A percentile compares a stretch with the other conserved stretches of the same genome.
phyloP scores from a whole-genome alignment of 1,140 invertebrate species.

The Euura saliciscinereae region DNA sequence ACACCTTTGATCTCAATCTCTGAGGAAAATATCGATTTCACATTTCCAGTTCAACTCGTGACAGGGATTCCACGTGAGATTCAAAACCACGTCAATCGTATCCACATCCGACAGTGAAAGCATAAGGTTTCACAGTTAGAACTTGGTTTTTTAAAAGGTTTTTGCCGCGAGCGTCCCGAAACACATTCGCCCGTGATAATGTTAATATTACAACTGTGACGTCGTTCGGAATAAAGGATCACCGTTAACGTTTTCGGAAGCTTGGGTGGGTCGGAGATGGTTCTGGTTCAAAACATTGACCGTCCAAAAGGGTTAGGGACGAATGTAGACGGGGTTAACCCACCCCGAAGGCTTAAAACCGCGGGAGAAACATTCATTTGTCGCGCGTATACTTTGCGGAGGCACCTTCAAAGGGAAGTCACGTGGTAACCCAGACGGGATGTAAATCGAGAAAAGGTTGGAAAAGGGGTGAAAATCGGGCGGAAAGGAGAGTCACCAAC shows the following conservation, averaged over 20 bases:
- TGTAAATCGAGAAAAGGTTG: not conserved
- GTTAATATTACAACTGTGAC: not conserved
- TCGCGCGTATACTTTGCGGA: not conserved
- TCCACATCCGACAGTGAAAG: not conserved
- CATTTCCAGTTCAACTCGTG: too few relatives aligned
- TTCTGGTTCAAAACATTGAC: not conserved
- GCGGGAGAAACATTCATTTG: conserved; percentile 5
- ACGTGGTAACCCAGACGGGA: not conserved
- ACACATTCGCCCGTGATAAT: not conserved
- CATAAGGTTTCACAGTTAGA: not conserved
- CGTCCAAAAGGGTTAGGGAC: not conserved
- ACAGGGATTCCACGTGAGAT: too few relatives aligned
- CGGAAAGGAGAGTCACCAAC: not conserved
- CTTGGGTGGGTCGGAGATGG: not conserved
- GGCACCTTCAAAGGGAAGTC: conserved; percentile 3
- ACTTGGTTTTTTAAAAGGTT: not conserved
- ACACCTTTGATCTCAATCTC: not conserved
- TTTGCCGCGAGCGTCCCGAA: not conserved
- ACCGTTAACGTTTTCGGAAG: not conserved
- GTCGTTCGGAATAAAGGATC: not conserved
- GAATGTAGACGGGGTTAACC: not conserved
- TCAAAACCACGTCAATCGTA: not conserved
- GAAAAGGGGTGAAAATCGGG: not conserved
- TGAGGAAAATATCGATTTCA: not conserved
- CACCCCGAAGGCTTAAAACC: conserved; percentile 2